A percentile compares a stretch with the other conserved stretches of the same genome.
Conservation (phyloP, 1,140 invertebrate species). For the Drosophila carrolli region DNA sequence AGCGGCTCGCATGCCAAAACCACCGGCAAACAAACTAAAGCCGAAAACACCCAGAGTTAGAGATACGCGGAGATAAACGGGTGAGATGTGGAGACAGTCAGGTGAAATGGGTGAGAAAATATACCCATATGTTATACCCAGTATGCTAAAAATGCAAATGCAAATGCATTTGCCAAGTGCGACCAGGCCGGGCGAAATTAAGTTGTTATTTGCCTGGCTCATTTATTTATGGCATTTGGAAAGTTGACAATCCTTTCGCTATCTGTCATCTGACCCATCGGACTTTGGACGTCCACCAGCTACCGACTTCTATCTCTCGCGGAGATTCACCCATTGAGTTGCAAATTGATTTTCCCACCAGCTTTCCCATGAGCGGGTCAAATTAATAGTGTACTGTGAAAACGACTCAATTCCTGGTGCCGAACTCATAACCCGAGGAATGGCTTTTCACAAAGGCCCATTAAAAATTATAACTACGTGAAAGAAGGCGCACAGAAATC, state of each 20-base stretch:
- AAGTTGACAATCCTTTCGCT: slow-evolving; percentile 56
- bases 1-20: slow-evolving; percentile 71
- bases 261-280: slow-evolving; percentile 44
- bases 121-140: slow-evolving; percentile 21
- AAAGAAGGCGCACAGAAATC: slow-evolving; percentile 12
- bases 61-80: slow-evolving; percentile 26
- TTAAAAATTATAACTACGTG: slow-evolving; percentile 28
- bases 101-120: slow-evolving; percentile 75
- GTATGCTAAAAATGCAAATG: slow-evolving; percentile 55
- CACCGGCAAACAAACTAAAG: slow-evolving; percentile 2
- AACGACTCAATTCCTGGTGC: not conserved
- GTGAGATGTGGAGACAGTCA: slow-evolving; percentile 21
- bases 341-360: slow-evolving; percentile 36
- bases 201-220: slow-evolving; percentile 58
- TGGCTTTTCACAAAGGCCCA: slow-evolving; percentile 23
- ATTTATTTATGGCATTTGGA: slow-evolving; percentile 65
- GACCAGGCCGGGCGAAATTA: slow-evolving; percentile 55
- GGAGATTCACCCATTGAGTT: not conserved
- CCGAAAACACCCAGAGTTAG: slow-evolving; percentile 56
- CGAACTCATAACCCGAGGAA: not conserved
- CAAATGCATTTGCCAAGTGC: slow-evolving; percentile 22
- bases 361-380: slow-evolving; percentile 16
- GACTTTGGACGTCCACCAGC: slow-evolving; percentile 11
- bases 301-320: slow-evolving; percentile 6
- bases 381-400: slow-evolving; percentile 14